These are phyloP conservation scores for Sylvilagus floridanus DNA, from an alignment of 2,797 vertebrate species.

Conservation along the genomic window DNA sequence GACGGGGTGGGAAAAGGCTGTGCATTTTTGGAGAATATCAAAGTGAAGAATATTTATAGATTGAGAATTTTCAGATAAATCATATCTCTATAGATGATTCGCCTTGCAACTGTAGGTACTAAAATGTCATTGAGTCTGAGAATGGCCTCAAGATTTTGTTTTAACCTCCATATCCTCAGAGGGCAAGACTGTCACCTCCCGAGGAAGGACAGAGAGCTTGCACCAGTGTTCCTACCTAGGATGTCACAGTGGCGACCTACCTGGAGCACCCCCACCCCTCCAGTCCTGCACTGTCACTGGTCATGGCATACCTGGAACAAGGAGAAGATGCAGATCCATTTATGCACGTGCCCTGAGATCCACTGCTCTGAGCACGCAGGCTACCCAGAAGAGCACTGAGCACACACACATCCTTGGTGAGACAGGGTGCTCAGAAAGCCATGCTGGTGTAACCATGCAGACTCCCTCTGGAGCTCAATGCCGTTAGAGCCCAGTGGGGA, in stretches of 20 bases:
- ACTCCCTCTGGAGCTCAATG: not conserved
- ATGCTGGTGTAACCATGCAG: not conserved
- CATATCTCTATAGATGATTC: not conserved
- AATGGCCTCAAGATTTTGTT: not conserved
- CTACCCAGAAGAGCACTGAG: not conserved
- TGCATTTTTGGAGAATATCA: not conserved
- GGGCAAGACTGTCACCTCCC: not conserved
- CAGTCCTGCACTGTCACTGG: not conserved
- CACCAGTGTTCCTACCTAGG: not conserved
- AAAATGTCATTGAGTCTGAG: not conserved
- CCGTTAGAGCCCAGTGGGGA: not conserved
- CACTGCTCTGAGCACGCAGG: not conserved
- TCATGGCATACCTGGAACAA: not conserved
- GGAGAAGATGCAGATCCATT: not conserved
- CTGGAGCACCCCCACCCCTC: not conserved
- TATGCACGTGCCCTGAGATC: not conserved
- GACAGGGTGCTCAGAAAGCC: not conserved
- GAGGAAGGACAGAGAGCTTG: not conserved
- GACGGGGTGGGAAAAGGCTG: not conserved
- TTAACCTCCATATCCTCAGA: not conserved
- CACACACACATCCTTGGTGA: not conserved
- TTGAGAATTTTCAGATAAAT: slow-evolving; percentile 22
- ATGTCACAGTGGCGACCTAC: not conserved
- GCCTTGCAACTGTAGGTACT: not conserved
- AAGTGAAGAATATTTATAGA: not conserved